Evolutionary conservation across 2,113 vertebrate genomes (phyloP).

Genomic region (Bostrychus sinensis): DNA sequence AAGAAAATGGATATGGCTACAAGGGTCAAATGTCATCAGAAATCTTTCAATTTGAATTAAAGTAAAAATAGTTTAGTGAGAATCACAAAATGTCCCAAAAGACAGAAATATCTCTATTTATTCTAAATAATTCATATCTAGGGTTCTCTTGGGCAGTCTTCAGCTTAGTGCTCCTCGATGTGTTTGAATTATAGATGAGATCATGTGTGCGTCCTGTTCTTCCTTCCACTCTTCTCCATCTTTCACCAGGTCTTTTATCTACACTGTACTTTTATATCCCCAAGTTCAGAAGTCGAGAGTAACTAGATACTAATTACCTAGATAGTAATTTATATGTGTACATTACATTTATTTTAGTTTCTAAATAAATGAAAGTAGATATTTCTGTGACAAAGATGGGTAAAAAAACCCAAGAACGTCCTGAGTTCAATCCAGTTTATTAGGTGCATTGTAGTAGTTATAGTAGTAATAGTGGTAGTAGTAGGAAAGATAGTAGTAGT

Average conservation of each 20-base stretch:
- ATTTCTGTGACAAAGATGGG: too few species aligned
- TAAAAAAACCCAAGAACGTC: too few species aligned
- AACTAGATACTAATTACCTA: too few species aligned
- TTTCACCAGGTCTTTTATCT: not conserved
- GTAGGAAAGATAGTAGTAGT: too few species aligned
- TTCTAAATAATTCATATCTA: slow-evolving; percentile 36
- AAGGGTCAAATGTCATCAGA: too few species aligned
- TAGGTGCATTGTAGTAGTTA: too few species aligned
- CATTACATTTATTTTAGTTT: too few species aligned
- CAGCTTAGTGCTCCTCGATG: slow-evolving; percentile 3
- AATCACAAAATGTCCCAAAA: not conserved
- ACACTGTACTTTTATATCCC: not conserved
- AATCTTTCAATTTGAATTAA: not conserved
- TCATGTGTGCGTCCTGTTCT: slow-evolving; percentile 1
- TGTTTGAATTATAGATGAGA: slow-evolving; percentile 33
- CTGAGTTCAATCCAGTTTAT: too few species aligned
- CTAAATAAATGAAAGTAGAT: too few species aligned
- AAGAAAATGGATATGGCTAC: too few species aligned
- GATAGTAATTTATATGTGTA: too few species aligned
- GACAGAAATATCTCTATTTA: slow-evolving; percentile 18
- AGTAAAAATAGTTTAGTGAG: not conserved
- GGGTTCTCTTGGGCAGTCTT: slow-evolving; percentile 15
- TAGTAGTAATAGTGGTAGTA: too few species aligned
- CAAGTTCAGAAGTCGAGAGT: not conserved
- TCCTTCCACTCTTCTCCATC: not conserved